phyloP scores from a whole-genome alignment of 2,797 vertebrate genomes.

The Lophius americanus region DNA sequence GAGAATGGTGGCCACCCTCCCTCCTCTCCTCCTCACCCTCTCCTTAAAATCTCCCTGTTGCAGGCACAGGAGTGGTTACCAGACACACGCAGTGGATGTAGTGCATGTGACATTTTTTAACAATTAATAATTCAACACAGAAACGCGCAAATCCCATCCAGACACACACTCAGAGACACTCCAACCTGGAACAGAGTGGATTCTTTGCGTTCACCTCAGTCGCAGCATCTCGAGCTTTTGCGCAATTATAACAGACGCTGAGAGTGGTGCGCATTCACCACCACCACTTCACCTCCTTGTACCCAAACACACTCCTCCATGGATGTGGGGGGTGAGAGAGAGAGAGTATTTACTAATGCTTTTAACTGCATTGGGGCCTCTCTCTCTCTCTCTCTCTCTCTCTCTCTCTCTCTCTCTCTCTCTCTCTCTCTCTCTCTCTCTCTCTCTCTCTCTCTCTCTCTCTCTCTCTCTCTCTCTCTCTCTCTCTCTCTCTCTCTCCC shows the following conservation, averaged over 20 bases:
- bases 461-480: constrained; percentile 3
- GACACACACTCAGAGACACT: constrained; percentile 9
- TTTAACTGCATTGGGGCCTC: constrained; percentile 61
- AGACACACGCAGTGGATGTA: constrained; percentile 36
- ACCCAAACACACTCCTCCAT: constrained; percentile 48
- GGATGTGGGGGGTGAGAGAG: constrained; percentile 17
- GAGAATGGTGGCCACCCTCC: constrained; percentile 66
- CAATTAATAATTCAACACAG: background rate
- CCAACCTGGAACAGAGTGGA: constrained; percentile 9
- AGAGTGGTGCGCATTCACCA: constrained; percentile 60
- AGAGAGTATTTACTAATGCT: constrained; percentile 51
- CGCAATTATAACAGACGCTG: constrained; percentile 80
- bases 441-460: constrained; percentile 17
- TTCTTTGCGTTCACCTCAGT: constrained; percentile 29
- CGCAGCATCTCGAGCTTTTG: constrained; percentile 61
- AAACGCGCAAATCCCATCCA: background rate
- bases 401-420: constrained; percentile 6
- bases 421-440: background rate
- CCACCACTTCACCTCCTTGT: constrained; percentile 57
- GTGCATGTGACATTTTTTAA: constrained; percentile 2
- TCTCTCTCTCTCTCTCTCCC: background rate
- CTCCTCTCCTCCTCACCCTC: constrained; percentile 19
- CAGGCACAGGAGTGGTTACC: constrained; percentile 76
- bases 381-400: constrained; percentile 27
- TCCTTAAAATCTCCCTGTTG: constrained; percentile 79